phyloP scores from a whole-genome alignment of 2,888 invertebrate species.

The Leucoptera coffeella region DNA sequence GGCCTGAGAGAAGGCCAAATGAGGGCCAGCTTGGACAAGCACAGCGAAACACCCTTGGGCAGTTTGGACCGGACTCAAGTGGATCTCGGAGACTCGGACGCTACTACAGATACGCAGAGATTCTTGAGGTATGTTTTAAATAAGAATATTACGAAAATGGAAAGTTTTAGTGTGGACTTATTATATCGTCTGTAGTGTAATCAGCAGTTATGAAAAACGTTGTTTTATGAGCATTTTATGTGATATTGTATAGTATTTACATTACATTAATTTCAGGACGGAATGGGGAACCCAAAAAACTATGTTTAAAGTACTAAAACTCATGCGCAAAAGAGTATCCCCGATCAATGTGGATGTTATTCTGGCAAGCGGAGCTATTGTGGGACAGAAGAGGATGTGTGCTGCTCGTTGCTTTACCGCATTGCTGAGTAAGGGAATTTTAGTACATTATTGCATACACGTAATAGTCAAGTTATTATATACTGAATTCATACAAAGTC shows the following conservation, averaged over 20 bases:
- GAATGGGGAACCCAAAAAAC: conserved; percentile 35
- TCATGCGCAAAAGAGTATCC: conserved; percentile 8
- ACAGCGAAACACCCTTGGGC: conserved; percentile 26
- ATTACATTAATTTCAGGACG: too few species aligned
- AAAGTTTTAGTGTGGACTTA: too few species aligned
- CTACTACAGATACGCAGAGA: conserved; percentile 22
- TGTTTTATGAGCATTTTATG: too few species aligned
- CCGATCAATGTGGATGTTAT: too few species aligned
- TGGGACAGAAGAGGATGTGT: conserved; percentile 14
- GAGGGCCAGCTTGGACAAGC: conserved; percentile 11
- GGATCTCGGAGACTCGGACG: conserved; percentile 30
- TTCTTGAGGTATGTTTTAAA: conserved; percentile 22
- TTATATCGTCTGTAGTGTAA: too few species aligned
- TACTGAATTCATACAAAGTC: too few species aligned
- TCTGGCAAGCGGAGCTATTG: too few species aligned
- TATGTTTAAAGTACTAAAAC: conserved; percentile 21
- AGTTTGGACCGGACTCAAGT: conserved; percentile 36
- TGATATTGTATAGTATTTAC: too few species aligned
- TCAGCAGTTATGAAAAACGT: too few species aligned
- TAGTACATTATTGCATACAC: too few species aligned
- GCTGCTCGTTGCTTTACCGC: conserved; percentile 29
- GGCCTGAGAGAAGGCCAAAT: not conserved
- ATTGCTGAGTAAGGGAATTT: conserved; percentile 21
- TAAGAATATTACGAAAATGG: too few species aligned
- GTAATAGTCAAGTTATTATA: too few species aligned